Evolutionary conservation across 1,140 invertebrate genomes (phyloP), one percentile per base, ranked within the genome.

Genomic region (Drosophila tropicalis): DNA sequence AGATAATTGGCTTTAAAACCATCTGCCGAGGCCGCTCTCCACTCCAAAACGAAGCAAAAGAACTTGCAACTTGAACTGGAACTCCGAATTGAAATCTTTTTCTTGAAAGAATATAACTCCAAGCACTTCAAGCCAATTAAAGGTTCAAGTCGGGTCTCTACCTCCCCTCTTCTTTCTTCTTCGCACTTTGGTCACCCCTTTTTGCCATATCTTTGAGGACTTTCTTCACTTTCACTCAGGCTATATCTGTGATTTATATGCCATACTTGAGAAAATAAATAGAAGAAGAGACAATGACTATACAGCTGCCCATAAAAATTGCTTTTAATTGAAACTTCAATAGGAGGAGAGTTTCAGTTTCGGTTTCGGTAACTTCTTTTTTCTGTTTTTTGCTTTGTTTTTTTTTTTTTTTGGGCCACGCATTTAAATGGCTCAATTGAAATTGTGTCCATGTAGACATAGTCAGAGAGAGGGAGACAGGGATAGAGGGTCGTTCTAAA

Each of bases 1-100:
- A 89, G 84, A 83, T 87, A 87, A 87, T 87, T 87, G 83, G 81
- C 83, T 87, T 51, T 87, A 74, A 83, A 89, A 80, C 85, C 72
- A 66, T 62, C 58, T 40, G 57, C 36, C 15, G 25, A 6, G 5
- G 10, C n/a, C 25, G 17, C n/a, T 39, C 36, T 13, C 36, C 62
- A 62, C 47, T 9, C 39, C 39, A 22, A n/a, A 40, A 6, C 29
- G 1, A 29, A 29, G 29, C 29, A 15, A 51, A 47, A 41, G 19
- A 32, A 60, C 19, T 22, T 60, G 10, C 57, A 60, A 60, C 34
- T 51, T 51, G 9, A 60, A 60, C 17, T 22, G 10, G 19, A 51
- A 51, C 17, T 51, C 17, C 7, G 19, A 51, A 51, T 51, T 22
- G 44, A 51, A 51, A 51, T 51, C 57, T 39, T 4, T 6, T 62